Base-by-base conservation (phyloP, 2,797 vertebrate genomes). In the Sebastolobus altivelis region DNA sequence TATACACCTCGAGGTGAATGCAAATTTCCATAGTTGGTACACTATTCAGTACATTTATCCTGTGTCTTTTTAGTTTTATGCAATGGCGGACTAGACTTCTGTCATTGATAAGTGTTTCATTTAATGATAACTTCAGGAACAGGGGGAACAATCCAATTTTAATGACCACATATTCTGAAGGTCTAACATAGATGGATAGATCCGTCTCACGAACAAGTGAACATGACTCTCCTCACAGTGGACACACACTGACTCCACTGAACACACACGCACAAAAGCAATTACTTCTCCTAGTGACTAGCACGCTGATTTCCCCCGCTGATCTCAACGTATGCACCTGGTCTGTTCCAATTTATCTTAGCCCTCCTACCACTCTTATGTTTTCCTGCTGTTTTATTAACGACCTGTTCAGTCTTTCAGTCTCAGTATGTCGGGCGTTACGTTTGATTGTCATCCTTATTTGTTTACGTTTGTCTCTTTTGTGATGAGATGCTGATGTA, bases 231-330 rank as follows among this genome's bases (percentile, higher is more conserved):
- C 35, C 22, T 67, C 40, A 61, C 40, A 72, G 60, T 37, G 18
- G 20, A 69, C 58, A 71, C 70, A 35, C 74, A 54, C 27, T 2
- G 20, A 37, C 60, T 46, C 49, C 22, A 37, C 40, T 70, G 6
- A 31, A 38, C 56, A 37, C 56, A 72, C 55, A 68, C 27, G 25
- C 58, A 83, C 69, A 60, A 74, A 85, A 82, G 73, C 83, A 89
- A 88, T 85, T 88, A 85, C 75, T 63, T 77, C 59, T 70, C 63
- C 75, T 59, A 25, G 38, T 55, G 71, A 83, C 74, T 33, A 52
- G 37, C 54, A 55, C 7, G 8, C 71, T 84, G 81, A 89, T 89
- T 89, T 88, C 85, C 86, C 86, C 87, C 25, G n/a, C 79, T 79
- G 77, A 81, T 82, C 80, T 83, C 54, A 89, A 77, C 79, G 84